A percentile compares a stretch with the other conserved stretches of the same genome.
These are phyloP conservation scores for Sylvietta virens DNA, from an alignment of 2,113 vertebrate species.

Conservation along the genomic window DNA sequence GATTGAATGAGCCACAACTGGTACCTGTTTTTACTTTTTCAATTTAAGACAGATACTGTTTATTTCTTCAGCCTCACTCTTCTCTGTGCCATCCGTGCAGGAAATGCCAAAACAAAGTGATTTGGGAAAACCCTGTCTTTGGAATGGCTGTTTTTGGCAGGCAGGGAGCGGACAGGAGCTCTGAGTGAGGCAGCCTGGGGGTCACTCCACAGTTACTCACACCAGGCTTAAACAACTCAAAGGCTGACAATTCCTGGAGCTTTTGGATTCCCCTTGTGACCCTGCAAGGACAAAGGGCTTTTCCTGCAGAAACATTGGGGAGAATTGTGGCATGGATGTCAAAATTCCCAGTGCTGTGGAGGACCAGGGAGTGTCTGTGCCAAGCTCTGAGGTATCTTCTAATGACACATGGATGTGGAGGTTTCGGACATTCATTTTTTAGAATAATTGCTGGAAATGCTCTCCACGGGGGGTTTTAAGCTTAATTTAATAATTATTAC, in stretches of 20 bases:
- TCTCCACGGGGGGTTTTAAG: neutral
- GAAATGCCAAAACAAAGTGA: constrained; percentile 32
- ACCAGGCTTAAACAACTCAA: neutral
- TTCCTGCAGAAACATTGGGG: neutral
- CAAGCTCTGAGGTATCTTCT: neutral
- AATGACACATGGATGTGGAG: neutral
- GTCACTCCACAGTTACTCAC: neutral
- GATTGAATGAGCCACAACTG: neutral
- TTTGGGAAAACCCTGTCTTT: neutral
- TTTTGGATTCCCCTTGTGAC: neutral
- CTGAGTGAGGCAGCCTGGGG: neutral
- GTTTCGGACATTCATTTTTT: neutral
- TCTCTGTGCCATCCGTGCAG: neutral
- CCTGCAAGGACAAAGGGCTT: neutral
- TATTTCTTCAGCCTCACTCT: neutral
- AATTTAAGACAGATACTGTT: neutral
- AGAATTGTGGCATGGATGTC: neutral
- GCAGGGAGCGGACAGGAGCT: neutral
- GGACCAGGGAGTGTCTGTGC: neutral
- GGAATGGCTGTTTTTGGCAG: neutral
- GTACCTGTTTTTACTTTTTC: neutral
- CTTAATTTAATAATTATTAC: neutral
- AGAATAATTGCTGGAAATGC: neutral
- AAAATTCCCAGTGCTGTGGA: neutral
- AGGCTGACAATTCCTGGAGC: neutral